Conservation (phyloP, 2,888 invertebrate species). For the Hirtodrosophila cameraria region DNA sequence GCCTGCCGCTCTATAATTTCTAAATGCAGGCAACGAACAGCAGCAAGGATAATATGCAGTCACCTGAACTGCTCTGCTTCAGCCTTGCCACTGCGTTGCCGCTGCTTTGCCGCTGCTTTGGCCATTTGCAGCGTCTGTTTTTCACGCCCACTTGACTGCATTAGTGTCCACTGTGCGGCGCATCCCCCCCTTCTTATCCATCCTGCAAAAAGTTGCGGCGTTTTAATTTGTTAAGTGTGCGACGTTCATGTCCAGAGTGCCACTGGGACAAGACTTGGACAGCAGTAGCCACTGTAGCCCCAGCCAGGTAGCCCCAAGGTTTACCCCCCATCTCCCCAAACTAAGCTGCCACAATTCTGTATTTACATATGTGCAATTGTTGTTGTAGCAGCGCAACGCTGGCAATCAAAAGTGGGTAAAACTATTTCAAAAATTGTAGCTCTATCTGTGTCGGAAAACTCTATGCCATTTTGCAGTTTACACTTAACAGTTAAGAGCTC, state of each 20-base stretch:
- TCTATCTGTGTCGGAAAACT: background rate
- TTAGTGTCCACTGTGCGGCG: slow-evolving; percentile 17
- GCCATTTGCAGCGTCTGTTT: slow-evolving; percentile 37
- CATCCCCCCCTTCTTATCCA: background rate
- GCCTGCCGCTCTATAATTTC: slow-evolving; percentile 38
- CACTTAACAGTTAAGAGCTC: slow-evolving; percentile 11
- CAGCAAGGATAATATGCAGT: slow-evolving; percentile 34
- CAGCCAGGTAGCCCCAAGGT: slow-evolving; percentile 24
- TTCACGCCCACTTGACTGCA: slow-evolving; percentile 56
- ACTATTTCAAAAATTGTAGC: slow-evolving; percentile 39
- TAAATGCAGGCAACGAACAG: slow-evolving; percentile 47
- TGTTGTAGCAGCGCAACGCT: slow-evolving; percentile 16
- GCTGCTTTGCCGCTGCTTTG: background rate
- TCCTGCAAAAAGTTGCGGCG: slow-evolving; percentile 48
- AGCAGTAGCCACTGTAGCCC: too few relatives aligned
- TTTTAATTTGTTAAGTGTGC: slow-evolving; percentile 76
- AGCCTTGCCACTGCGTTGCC: too few relatives aligned
- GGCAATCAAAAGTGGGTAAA: slow-evolving; percentile 46
- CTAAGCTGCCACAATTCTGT: slow-evolving; percentile 57
- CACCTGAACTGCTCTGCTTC: too few relatives aligned
- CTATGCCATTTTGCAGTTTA: slow-evolving; percentile 26
- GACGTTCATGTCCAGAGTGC: slow-evolving; percentile 36
- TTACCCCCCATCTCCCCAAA: background rate
- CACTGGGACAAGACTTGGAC: background rate
- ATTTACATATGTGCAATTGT: slow-evolving; percentile 51